phyloP scores from a whole-genome alignment of 2,888 invertebrate species.

The Periphyllus acericola region DNA sequence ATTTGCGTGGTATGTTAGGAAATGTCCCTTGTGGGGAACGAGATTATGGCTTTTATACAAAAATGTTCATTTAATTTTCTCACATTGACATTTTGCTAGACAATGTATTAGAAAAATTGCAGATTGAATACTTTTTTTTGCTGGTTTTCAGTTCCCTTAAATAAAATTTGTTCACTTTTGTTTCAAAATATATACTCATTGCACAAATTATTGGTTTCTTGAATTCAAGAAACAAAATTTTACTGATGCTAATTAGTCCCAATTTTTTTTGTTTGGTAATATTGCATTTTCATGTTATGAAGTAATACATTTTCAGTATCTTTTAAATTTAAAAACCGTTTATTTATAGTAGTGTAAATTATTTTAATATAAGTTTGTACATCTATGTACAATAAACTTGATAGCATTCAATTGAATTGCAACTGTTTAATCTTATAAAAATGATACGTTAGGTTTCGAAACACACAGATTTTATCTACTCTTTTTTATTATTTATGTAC shows the following conservation, averaged over 20 bases:
- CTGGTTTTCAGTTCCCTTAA: background rate
- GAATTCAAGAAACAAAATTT: no score
- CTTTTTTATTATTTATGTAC: background rate
- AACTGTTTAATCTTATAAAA: background rate
- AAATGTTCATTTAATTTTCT: slow-evolving; percentile 1
- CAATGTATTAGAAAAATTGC: background rate
- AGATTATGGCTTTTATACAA: background rate
- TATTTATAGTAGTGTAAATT: no score
- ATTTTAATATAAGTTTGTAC: background rate
- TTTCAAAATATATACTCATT: background rate
- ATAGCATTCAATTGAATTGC: background rate
- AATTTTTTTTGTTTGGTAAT: no score
- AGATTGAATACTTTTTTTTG: background rate
- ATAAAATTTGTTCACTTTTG: background rate
- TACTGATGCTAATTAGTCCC: no score
- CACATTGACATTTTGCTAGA: background rate
- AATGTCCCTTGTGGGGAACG: background rate
- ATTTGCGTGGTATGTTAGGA: background rate
- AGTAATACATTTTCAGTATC: no score
- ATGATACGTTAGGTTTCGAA: background rate
- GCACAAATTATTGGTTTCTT: background rate
- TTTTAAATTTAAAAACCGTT: no score
- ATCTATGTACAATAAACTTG: background rate
- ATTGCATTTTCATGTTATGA: no score
- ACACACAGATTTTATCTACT: background rate